Percentiles rank a stretch among this genome's conserved stretches.
phyloP scores from a whole-genome alignment of 1,140 invertebrate genomes.

The Bombus affinis region DNA sequence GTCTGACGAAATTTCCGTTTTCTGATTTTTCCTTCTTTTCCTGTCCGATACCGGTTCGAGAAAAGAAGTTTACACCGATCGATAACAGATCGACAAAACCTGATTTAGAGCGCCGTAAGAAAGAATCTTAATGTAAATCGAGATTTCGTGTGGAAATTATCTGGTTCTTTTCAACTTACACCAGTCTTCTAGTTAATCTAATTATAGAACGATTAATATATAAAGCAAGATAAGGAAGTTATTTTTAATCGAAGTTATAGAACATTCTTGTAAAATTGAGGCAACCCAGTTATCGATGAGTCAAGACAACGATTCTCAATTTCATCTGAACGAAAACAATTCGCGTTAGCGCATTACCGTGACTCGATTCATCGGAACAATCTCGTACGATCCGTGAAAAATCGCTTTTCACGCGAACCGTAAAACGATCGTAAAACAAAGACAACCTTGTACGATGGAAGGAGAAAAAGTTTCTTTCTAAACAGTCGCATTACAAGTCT shows the following conservation, averaged over 20 bases:
- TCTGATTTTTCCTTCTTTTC: neutral
- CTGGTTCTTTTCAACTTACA: neutral
- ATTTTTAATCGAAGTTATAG: neutral
- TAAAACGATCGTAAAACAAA: neutral
- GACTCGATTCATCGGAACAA: neutral
- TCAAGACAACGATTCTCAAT: neutral
- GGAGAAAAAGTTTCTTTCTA: too few species aligned
- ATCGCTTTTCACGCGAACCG: neutral
- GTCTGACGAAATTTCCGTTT: neutral
- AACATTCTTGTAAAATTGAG: neutral
- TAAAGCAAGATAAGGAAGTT: neutral
- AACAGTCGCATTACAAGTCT: neutral
- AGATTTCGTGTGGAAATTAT: neutral
- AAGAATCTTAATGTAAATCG: too few species aligned
- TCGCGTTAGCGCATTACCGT: neutral
- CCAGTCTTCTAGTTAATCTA: neutral
- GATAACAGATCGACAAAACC: neutral
- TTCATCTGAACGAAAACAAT: constrained; percentile 48
- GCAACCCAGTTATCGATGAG: neutral
- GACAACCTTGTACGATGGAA: neutral
- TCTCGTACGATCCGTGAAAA: neutral
- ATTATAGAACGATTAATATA: neutral
- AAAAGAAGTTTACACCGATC: neutral
- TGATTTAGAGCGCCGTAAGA: neutral
- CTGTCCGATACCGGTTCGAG: neutral